A percentile compares a stretch with the other conserved stretches of the same genome.
Conservation (phyloP, 2,888 invertebrate genomes). For the Patella depressa region DNA sequence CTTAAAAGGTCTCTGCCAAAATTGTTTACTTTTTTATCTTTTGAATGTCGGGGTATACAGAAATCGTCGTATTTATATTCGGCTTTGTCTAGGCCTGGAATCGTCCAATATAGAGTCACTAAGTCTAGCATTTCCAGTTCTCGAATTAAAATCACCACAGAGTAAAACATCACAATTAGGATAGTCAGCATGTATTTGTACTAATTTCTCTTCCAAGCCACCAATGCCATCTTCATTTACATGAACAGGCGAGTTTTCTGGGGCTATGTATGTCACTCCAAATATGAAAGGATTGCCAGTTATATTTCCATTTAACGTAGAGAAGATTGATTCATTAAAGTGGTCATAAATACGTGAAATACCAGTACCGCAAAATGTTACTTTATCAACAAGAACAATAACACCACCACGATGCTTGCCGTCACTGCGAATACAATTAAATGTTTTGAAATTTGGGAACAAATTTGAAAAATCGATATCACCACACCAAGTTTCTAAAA, state of each 20-base stretch:
- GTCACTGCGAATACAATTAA: not conserved
- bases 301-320: not conserved
- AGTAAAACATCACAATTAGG: not conserved
- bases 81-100: not conserved
- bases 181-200: not conserved
- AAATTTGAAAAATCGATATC: not conserved
- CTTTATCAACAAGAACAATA: not conserved
- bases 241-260: not conserved
- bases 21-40: not conserved
- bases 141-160: not conserved
- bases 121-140: no score
- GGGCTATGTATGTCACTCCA: not conserved
- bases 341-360: not conserved
- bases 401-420: slow-evolving; percentile 3
- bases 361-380: not conserved
- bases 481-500: not conserved
- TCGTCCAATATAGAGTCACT: not conserved
- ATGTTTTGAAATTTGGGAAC: not conserved
- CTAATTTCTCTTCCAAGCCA: not conserved
- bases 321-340: not conserved
- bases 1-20: not conserved
- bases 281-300: not conserved
- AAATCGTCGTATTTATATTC: not conserved
- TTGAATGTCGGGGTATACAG: not conserved
- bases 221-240: not conserved